A percentile compares a stretch with the other conserved stretches of the same genome.
Evolutionary conservation across 92 coral and sea anemone genomes (phyloP).

Genomic region (Parazoanthus darwini): DNA sequence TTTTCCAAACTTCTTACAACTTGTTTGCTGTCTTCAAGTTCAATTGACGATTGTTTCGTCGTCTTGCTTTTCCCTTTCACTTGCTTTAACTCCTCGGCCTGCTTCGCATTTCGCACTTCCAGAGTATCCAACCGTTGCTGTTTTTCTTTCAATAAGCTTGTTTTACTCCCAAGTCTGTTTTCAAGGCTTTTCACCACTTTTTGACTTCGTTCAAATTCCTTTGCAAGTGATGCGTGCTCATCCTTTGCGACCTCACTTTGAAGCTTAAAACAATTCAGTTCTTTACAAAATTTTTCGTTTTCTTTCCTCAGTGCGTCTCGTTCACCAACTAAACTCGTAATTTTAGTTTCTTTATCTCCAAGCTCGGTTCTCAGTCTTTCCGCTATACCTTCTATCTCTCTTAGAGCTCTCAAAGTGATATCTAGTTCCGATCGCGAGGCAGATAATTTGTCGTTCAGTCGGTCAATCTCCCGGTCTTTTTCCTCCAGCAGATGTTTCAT

Average conservation of each 20-base stretch:
- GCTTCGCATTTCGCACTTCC: slow-evolving; percentile 30
- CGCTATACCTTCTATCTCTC: slow-evolving; percentile 48
- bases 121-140: slow-evolving; percentile 48
- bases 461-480: slow-evolving; percentile 73
- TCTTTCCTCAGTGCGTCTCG: slow-evolving; percentile 49
- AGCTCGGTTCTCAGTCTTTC: slow-evolving; percentile 49
- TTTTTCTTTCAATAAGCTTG: slow-evolving; percentile 43
- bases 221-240: slow-evolving; percentile 22
- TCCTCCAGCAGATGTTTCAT: slow-evolving; percentile 74
- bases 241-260: slow-evolving; percentile 51
- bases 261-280: slow-evolving; percentile 49
- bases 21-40: slow-evolving; percentile 60
- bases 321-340: slow-evolving; percentile 20
- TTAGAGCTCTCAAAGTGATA: slow-evolving; percentile 40
- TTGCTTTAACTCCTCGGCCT: slow-evolving; percentile 42
- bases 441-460: slow-evolving; percentile 56
- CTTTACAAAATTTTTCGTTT: slow-evolving; percentile 44
- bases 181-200: slow-evolving; percentile 54
- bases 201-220: slow-evolving; percentile 49
- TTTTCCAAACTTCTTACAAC: slow-evolving; percentile 26
- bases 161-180: slow-evolving; percentile 42
- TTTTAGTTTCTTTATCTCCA: slow-evolving; percentile 46
- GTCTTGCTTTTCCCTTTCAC: slow-evolving; percentile 24
- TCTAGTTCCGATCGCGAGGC: slow-evolving; percentile 58
- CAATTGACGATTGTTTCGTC: slow-evolving; percentile 45